Conservation (phyloP, 2,113 vertebrate species). For the Poeciliopsis turrubarensis region DNA sequence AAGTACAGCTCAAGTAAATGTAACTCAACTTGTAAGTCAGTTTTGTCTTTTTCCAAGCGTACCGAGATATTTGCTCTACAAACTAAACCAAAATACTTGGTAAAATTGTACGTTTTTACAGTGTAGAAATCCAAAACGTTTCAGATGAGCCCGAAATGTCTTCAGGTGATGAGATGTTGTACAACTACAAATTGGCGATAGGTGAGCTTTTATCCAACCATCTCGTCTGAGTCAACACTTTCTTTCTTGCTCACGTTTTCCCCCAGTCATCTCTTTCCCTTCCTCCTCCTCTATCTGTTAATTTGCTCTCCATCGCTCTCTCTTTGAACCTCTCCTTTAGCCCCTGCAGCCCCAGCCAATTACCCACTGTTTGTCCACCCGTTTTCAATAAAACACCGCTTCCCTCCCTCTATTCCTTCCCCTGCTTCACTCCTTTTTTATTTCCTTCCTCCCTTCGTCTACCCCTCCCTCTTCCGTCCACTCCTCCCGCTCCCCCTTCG, state of each 20-base stretch:
- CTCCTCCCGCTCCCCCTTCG: conserved; percentile 21
- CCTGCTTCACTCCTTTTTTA: neutral
- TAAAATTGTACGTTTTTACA: neutral
- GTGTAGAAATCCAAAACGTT: neutral
- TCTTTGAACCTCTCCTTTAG: conserved; percentile 74
- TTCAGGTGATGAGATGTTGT: neutral
- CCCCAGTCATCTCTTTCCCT: conserved; percentile 61
- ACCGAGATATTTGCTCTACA: too few relatives aligned
- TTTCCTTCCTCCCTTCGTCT: conserved; percentile 12
- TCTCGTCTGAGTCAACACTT: conserved; percentile 72
- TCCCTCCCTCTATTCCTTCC: conserved; percentile 22
- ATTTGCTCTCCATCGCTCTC: conserved; percentile 56
- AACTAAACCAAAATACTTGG: too few relatives aligned
- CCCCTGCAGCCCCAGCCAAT: conserved; percentile 77
- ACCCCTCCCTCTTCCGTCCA: conserved; percentile 55
- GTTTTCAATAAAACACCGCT: conserved; percentile 78
- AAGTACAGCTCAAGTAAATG: too few relatives aligned
- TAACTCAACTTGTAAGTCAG: neutral
- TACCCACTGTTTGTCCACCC: conserved; percentile 79
- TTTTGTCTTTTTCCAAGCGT: too few relatives aligned
- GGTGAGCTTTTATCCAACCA: conserved; percentile 35
- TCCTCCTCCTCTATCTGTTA: conserved; percentile 59
- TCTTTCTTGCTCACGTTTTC: conserved; percentile 39
- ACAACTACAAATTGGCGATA: neutral
- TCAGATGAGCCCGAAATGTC: conserved; percentile 3